These are phyloP conservation scores for Hipparchia semele DNA, from an alignment of 2,888 invertebrate species.

Conservation along the genomic window DNA sequence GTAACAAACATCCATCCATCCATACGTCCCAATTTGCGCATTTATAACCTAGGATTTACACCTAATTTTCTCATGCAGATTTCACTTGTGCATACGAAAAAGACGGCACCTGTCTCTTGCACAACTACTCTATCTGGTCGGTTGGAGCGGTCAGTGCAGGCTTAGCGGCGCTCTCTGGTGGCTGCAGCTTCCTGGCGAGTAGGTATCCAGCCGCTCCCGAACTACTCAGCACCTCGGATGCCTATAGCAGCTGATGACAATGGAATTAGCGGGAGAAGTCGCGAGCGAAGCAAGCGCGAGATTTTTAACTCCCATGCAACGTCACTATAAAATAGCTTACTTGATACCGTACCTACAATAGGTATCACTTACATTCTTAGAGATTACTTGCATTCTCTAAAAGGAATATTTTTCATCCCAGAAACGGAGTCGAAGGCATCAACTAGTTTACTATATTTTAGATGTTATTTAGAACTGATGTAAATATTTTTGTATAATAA, in stretches of 20 bases:
- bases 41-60: neutral
- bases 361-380: too few species aligned
- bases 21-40: too few species aligned
- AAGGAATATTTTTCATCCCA: too few species aligned
- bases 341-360: too few species aligned
- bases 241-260: constrained; percentile 3
- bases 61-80: constrained; percentile 49
- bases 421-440: too few species aligned
- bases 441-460: too few species aligned
- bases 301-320: too few species aligned
- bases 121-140: constrained; percentile 53
- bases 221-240: constrained; percentile 14
- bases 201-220: constrained; percentile 32
- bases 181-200: constrained; percentile 51
- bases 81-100: constrained; percentile 55
- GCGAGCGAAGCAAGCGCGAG: too few species aligned
- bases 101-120: constrained; percentile 58
- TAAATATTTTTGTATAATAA: neutral
- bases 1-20: too few species aligned
- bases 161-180: constrained; percentile 52
- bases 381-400: too few species aligned
- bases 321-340: too few species aligned
- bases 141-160: constrained; percentile 52
- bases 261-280: too few species aligned
- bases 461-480: neutral